phyloP scores from a whole-genome alignment of 2,888 invertebrate species.

The Nycteola revayana region DNA sequence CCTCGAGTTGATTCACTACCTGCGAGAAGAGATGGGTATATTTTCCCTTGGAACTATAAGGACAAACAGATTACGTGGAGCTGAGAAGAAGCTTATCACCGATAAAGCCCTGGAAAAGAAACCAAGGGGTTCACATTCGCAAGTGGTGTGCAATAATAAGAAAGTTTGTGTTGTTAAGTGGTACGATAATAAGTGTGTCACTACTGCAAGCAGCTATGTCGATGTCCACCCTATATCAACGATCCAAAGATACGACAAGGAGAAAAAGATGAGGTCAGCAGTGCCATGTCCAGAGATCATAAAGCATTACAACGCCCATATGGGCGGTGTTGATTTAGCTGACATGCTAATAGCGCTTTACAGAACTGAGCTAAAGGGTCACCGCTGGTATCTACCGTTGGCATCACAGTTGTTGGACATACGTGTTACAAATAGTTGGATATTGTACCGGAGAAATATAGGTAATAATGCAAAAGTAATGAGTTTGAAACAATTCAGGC shows the following conservation, averaged over 20 bases:
- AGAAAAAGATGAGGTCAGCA: neutral
- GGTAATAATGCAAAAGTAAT: neutral
- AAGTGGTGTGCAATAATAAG: slow-evolving; percentile 1
- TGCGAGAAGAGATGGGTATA: no score
- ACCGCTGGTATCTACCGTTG: slow-evolving; percentile 7
- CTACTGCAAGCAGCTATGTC: neutral
- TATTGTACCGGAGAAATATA: slow-evolving; percentile 1
- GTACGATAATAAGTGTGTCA: slow-evolving; percentile 3
- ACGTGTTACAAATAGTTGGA: slow-evolving; percentile 2
- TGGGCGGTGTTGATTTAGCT: slow-evolving; percentile 8
- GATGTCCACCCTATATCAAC: neutral
- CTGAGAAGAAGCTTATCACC: neutral
- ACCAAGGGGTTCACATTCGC: neutral
- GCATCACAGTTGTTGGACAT: slow-evolving; percentile 10
- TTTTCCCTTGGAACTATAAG: no score
- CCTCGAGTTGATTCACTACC: neutral
- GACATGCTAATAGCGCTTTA: slow-evolving; percentile 10
- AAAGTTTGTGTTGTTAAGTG: neutral
- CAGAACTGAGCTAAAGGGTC: slow-evolving; percentile 8
- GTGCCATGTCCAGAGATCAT: slow-evolving; percentile 3
- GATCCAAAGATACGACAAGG: slow-evolving; percentile 6
- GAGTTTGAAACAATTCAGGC: neutral
- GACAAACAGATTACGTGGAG: neutral
- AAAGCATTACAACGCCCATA: slow-evolving; percentile 4
- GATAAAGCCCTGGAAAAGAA: neutral